These are phyloP conservation scores for Hoplodrina ambigua DNA, from an alignment of 2,888 invertebrate species.

Conservation along the genomic window DNA sequence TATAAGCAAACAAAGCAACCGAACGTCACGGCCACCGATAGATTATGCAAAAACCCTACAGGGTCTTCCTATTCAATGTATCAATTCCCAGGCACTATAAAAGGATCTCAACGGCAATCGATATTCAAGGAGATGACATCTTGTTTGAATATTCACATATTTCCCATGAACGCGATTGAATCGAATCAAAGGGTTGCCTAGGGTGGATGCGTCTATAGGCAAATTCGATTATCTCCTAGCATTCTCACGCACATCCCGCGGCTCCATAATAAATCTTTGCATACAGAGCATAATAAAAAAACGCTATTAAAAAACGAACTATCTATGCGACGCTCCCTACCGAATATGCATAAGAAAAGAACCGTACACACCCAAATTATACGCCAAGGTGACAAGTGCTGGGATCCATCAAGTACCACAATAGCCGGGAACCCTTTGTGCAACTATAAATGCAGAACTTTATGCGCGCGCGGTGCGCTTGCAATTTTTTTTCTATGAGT, in stretches of 20 bases:
- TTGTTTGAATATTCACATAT: slow-evolving; percentile 90
- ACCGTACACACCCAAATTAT: slow-evolving; percentile 88
- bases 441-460: slow-evolving; percentile 76
- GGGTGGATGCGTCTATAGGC: slow-evolving; percentile 88
- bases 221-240: slow-evolving; percentile 89
- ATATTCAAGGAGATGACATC: slow-evolving; percentile 90
- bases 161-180: slow-evolving; percentile 84
- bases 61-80: slow-evolving; percentile 88
- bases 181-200: slow-evolving; percentile 84
- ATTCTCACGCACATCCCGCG: slow-evolving; percentile 89
- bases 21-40: slow-evolving; percentile 78
- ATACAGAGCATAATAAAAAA: slow-evolving; percentile 86
- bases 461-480: slow-evolving; percentile 72
- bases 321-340: slow-evolving; percentile 86
- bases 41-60: slow-evolving; percentile 88
- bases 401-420: slow-evolving; percentile 76
- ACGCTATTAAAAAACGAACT: slow-evolving; percentile 88
- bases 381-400: slow-evolving; percentile 88
- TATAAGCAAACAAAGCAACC: slow-evolving; percentile 79
- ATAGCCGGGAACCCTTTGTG: slow-evolving; percentile 62
- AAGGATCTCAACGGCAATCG: slow-evolving; percentile 87
- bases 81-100: slow-evolving; percentile 88
- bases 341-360: slow-evolving; percentile 88
- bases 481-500: slow-evolving; percentile 82
- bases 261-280: slow-evolving; percentile 89